These are phyloP conservation scores for Autographa gamma DNA, from an alignment of 2,888 invertebrate genomes.

Conservation along the genomic window DNA sequence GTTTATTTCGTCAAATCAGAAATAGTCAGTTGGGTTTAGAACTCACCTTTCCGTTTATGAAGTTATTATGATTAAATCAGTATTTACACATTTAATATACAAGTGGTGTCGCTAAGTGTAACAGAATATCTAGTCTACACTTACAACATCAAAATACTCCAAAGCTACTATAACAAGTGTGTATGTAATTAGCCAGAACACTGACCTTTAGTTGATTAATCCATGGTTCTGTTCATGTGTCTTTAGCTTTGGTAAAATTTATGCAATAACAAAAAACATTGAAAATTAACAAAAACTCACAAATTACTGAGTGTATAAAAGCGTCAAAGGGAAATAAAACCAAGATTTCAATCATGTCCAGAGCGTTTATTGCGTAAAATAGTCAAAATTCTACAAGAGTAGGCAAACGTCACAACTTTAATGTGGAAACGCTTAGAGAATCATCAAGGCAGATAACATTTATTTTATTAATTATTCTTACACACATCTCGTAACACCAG, in stretches of 20 bases:
- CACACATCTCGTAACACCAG: constrained; percentile 79
- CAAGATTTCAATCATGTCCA: constrained; percentile 73
- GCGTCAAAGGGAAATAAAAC: constrained; percentile 66
- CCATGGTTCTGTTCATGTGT: neutral
- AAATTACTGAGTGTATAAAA: neutral
- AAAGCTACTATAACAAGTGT: neutral
- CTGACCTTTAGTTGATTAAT: neutral
- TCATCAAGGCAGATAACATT: constrained; percentile 85
- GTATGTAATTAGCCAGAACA: constrained; percentile 1
- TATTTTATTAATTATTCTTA: constrained; percentile 75
- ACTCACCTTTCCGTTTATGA: neutral
- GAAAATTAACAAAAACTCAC: neutral
- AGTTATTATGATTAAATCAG: neutral
- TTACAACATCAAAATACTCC: constrained; percentile 1
- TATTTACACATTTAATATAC: neutral
- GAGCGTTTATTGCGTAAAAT: constrained; percentile 88
- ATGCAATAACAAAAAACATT: neutral
- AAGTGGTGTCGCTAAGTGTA: neutral
- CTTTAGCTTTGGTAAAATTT: neutral
- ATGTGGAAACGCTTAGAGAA: constrained; percentile 85
- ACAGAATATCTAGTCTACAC: constrained; percentile 1
- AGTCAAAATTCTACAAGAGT: constrained; percentile 88
- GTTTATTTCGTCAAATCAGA: neutral
- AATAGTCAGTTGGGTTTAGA: neutral
- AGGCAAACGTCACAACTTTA: constrained; percentile 88